Evolutionary conservation across 2,888 invertebrate species (phyloP).

Genomic region (Latrodectus hesperus): DNA sequence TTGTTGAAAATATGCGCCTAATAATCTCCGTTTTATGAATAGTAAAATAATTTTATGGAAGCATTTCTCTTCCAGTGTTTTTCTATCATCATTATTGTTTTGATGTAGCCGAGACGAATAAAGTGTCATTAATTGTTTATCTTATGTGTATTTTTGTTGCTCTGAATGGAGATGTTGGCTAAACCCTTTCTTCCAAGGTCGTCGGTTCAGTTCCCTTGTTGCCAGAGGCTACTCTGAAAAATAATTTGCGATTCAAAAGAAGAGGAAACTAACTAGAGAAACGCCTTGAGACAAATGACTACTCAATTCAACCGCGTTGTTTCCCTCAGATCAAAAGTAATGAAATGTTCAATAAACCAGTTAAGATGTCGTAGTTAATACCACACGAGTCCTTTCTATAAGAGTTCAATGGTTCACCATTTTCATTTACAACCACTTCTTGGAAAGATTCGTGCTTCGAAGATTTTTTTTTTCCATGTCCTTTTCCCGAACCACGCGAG

Average conservation of each 20-base stretch:
- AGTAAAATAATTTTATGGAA: too few species aligned
- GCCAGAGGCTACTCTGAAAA: conserved; percentile 52
- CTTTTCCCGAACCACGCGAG: conserved; percentile 37
- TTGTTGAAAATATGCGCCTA: too few species aligned
- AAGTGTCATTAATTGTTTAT: conserved; percentile 7
- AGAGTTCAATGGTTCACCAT: conserved; percentile 65
- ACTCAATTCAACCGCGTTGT: conserved; percentile 67
- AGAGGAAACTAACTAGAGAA: conserved; percentile 53
- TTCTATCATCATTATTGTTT: too few species aligned
- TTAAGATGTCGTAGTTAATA: conserved; percentile 67
- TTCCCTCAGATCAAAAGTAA: conserved; percentile 67
- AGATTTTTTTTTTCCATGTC: conserved; percentile 32
- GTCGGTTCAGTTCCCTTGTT: conserved; percentile 63
- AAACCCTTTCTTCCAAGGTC: conserved; percentile 64
- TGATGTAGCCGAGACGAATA: not conserved
- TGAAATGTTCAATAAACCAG: conserved; percentile 69
- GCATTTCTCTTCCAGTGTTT: too few species aligned
- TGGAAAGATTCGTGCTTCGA: conserved; percentile 60
- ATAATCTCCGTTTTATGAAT: too few species aligned
- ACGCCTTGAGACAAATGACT: conserved; percentile 58
- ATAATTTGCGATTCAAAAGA: conserved; percentile 67
- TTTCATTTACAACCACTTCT: conserved; percentile 66
- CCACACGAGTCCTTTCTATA: conserved; percentile 49
- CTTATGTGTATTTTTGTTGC: conserved; percentile 37
- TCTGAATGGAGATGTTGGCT: conserved; percentile 29